Percentiles rank a stretch among this genome's conserved stretches.
Conservation (phyloP, 2,113 vertebrate species). For the Myotis davidii region DNA sequence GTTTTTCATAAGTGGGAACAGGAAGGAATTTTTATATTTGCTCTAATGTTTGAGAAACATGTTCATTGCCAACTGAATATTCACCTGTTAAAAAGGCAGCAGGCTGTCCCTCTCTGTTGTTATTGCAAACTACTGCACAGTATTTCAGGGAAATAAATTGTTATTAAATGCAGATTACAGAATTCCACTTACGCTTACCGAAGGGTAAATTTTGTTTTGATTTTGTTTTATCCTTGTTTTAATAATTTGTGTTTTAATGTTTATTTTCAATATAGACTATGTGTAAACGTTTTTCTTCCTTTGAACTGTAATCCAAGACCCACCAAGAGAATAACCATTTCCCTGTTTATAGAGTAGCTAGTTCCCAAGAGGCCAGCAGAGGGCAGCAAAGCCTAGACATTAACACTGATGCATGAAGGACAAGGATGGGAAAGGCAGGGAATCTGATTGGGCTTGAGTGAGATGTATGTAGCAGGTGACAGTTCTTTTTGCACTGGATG, state of each 20-base stretch:
- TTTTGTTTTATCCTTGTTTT: neutral
- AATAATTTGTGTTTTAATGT: neutral
- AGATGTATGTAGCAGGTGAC: neutral
- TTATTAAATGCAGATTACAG: neutral
- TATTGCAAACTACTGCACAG: neutral
- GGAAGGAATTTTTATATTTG: neutral
- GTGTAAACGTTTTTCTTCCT: neutral
- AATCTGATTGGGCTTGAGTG: neutral
- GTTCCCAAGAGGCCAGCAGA: conserved; percentile 39
- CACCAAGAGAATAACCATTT: neutral
- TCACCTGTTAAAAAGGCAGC: neutral
- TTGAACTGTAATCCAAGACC: neutral
- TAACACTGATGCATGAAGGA: neutral
- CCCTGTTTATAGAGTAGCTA: neutral
- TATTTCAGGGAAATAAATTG: conserved; percentile 32
- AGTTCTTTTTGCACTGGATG: neutral
- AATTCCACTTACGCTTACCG: neutral
- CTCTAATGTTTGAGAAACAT: neutral
- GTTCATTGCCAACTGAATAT: neutral
- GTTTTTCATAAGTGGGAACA: neutral
- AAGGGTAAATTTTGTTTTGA: neutral
- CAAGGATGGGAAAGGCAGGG: neutral
- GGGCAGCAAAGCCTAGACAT: conserved; percentile 63
- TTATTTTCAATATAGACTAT: neutral
- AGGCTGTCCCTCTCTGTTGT: neutral